Conservation (phyloP, 2,113 vertebrate genomes). For the Microcebus tavaratra region DNA sequence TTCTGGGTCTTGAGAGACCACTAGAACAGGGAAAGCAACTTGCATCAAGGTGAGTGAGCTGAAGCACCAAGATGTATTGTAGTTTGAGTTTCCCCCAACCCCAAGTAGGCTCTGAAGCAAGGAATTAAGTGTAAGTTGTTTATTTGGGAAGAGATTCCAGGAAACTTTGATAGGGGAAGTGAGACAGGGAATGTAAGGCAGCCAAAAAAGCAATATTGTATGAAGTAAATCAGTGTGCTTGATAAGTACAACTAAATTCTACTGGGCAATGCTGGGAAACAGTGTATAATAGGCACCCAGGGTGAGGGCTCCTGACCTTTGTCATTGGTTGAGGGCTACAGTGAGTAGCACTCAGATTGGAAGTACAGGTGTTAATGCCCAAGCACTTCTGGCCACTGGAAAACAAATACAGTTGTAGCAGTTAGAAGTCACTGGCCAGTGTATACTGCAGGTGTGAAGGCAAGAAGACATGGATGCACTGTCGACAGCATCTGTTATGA, state of each 20-base stretch:
- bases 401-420: background rate
- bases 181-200: background rate
- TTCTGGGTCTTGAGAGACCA: background rate
- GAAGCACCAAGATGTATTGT: background rate
- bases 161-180: background rate
- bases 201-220: background rate
- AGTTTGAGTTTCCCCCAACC: background rate
- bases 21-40: background rate
- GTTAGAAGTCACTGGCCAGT: background rate
- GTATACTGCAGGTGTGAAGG: background rate
- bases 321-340: background rate
- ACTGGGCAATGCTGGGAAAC: background rate
- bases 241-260: background rate
- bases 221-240: background rate
- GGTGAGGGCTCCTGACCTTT: background rate
- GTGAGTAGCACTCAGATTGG: background rate
- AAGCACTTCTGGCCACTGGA: background rate
- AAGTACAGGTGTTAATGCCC: background rate
- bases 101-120: background rate
- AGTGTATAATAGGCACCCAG: background rate
- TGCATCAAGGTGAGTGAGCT: background rate
- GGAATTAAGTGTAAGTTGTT: background rate
- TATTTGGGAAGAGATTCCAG: background rate
- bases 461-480: background rate
- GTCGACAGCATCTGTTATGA: background rate